Base-by-base conservation (phyloP, 1,140 invertebrate species). In the Heterodera carotae region DNA sequence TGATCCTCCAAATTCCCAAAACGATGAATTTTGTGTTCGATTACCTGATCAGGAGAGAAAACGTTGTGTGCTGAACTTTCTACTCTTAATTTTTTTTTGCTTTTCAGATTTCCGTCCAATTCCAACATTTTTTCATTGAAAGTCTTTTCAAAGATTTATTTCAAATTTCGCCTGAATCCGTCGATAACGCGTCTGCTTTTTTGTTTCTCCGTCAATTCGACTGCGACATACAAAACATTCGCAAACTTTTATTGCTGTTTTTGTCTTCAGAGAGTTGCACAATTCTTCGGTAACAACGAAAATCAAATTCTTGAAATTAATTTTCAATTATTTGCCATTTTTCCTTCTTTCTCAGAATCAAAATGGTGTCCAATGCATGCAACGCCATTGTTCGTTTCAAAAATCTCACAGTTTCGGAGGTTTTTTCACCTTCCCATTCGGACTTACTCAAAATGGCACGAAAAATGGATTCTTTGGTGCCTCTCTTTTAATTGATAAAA, bases 381-480 rank as follows among this genome's bases (percentile, higher is more conserved):
- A 15, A 22, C 6, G 25, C 29, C 33, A 66, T 66, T 22, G 33
- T 10, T 66, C 25, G 22, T 10, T 66, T 66, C 25, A 66, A 66
- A 66, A 66, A 66, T 66, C n/a, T 22, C 29, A 4, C n/a, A 12
- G 27, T 34, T 34, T 29, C 12, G 22, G 25, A 27, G 62, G 22
- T 29, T 12, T 66, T 66, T 31, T 66, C 33, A 27, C 62, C 62
- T 6, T 15, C 22, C 12, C 33, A 27, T 66, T 29, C 27, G 33
- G 29, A 66, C 15, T 12, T 66, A 7, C 10, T 34, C 6, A 10
- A 31, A 31, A 66, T 66, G 62, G 25, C 33, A 12, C 33, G 12
- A 12, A 10, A 66, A 66, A 12, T 66, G 25, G 62, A 66, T 22
- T 31, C 27, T 31, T 66, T 66, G 62, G 62, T 66, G n/a, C 60